A percentile compares a stretch with the other conserved stretches of the same genome.
phyloP scores from a whole-genome alignment of 1,140 invertebrate genomes.

The Chlorops oryzae region DNA sequence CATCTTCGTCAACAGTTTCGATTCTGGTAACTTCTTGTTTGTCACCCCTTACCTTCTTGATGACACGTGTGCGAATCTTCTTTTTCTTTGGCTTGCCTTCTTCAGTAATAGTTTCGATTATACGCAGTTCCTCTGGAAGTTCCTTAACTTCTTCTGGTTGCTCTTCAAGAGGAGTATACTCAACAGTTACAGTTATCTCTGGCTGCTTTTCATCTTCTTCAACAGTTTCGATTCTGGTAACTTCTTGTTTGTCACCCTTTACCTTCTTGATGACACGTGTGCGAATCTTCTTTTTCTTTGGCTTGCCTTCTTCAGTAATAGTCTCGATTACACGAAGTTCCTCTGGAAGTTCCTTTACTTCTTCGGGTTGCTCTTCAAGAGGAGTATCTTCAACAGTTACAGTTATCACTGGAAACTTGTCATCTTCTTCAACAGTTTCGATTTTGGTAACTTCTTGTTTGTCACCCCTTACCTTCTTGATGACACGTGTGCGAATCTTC shows the following conservation, averaged over 20 bases:
- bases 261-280: slow-evolving; percentile 32
- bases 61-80: slow-evolving; percentile 38
- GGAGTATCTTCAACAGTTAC: slow-evolving; percentile 23
- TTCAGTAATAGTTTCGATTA: slow-evolving; percentile 23
- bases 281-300: slow-evolving; percentile 17
- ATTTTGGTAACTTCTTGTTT: slow-evolving; percentile 24
- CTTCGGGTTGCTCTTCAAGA: slow-evolving; percentile 24
- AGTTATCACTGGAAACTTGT: slow-evolving; percentile 24
- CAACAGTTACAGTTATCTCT: slow-evolving; percentile 28
- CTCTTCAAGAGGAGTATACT: slow-evolving; percentile 13
- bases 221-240: slow-evolving; percentile 41
- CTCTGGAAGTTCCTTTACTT: slow-evolving; percentile 8
- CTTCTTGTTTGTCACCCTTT: slow-evolving; percentile 34
- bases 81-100: slow-evolving; percentile 29
- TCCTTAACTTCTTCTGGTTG: slow-evolving; percentile 12
- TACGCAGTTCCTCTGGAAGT: slow-evolving; percentile 7
- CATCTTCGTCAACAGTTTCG: slow-evolving; percentile 36
- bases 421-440: slow-evolving; percentile 28
- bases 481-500: slow-evolving; percentile 16
- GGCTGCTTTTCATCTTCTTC: slow-evolving; percentile 43
- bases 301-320: slow-evolving; percentile 16
- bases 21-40: slow-evolving; percentile 36
- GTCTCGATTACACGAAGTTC: slow-evolving; percentile 13
- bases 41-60: slow-evolving; percentile 25
- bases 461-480: slow-evolving; percentile 12